Conservation (phyloP, 1,140 invertebrate genomes). For the Cydia splendana region DNA sequence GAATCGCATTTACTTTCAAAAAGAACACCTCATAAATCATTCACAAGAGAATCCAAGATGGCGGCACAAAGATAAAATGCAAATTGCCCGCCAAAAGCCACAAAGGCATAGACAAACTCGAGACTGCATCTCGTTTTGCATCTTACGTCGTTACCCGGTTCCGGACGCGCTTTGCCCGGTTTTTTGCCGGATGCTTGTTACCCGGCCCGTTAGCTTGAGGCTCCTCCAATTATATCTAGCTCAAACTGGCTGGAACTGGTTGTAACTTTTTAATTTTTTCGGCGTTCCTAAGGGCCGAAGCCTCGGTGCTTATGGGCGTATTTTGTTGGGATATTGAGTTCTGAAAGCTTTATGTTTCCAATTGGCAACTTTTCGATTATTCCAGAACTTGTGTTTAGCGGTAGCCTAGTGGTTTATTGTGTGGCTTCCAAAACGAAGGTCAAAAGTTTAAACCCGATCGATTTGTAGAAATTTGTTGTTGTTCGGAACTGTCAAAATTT, state of each 20-base stretch:
- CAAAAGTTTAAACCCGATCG: too few species aligned
- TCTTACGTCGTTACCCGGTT: constrained; percentile 26
- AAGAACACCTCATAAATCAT: constrained; percentile 27
- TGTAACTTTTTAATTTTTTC: constrained; percentile 62
- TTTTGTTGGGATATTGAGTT: not conserved
- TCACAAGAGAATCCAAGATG: constrained; percentile 22
- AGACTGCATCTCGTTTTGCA: constrained; percentile 32
- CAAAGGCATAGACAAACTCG: constrained; percentile 29
- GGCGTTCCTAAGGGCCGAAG: constrained; percentile 26
- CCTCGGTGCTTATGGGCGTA: not conserved
- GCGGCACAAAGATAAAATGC: constrained; percentile 26
- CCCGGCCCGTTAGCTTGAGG: constrained; percentile 65
- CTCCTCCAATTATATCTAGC: constrained; percentile 68
- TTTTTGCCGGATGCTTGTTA: constrained; percentile 66
- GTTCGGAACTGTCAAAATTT: too few species aligned
- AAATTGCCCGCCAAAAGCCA: constrained; percentile 32
- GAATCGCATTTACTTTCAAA: constrained; percentile 4
- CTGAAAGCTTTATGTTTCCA: not conserved
- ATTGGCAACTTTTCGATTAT: not conserved
- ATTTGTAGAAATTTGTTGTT: too few species aligned
- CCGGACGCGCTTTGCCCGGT: not conserved
- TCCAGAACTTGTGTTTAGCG: too few species aligned
- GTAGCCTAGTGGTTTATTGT: too few species aligned
- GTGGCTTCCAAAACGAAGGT: too few species aligned
- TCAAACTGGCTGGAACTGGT: constrained; percentile 55